Base-by-base conservation (phyloP, 2,113 vertebrate genomes). In the Ictalurus punctatus region DNA sequence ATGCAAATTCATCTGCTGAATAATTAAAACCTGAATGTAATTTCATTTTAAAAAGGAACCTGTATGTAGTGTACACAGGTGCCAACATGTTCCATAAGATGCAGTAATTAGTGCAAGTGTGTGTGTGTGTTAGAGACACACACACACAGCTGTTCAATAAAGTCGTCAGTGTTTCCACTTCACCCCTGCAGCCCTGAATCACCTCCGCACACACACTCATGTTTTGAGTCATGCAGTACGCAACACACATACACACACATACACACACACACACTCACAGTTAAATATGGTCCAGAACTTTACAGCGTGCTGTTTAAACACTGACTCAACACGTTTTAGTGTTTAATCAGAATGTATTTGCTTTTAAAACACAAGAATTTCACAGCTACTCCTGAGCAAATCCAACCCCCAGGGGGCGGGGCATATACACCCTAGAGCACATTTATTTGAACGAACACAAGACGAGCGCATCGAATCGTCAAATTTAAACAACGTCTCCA, bases 101-200 rank as follows among this genome's bases (percentile, higher is more conserved):
- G 7, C 9, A 34, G 54, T 34, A 82, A 34, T 59, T 37, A 56
- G 6, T 5, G 9, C 16, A 80, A 52, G 44, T 8, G 44, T 54
- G 44, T n/a, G 44, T 4, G 37, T 3, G 37, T 25, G 37, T 44
- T 1, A 48, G 44, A 2, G 25, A 56, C 27, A 30, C 6, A 81
- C 16, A 82, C 14, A n/a, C 6, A 81, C 16, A 82, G 52, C n/a
- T 58, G 80, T 82, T 59, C 17, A 37, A 59, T 82, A 34, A 17
- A 40, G 16, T 81, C n/a, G 30, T 82, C 80, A 25, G 80, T 82
- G 30, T 82, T 82, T 82, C 80, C 80, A 82, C 80, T 82, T 82
- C 54, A 61, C 54, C 80, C 54, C 80, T 23, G 56, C 16, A 59
- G 56, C 54, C 34, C n/a, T 82, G 80, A 82, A 82, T 82, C 80